Evolutionary conservation across 2,888 invertebrate species (phyloP).

Genomic region (Pachydiplax longipennis): DNA sequence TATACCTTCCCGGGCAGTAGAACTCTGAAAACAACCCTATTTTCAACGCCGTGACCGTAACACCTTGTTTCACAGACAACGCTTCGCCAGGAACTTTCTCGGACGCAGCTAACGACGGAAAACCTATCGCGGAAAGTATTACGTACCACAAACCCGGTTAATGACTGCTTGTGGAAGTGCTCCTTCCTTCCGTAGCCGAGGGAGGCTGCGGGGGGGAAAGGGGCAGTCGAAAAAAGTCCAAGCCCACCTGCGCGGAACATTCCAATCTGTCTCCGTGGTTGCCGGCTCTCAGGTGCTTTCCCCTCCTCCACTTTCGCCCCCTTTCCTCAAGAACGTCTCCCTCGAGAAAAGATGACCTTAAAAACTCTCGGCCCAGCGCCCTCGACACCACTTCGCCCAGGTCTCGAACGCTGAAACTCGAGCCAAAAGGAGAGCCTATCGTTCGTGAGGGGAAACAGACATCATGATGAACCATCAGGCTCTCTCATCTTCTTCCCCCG

Average conservation of each 20-base stretch:
- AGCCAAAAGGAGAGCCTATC: neutral
- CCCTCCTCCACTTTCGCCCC: neutral
- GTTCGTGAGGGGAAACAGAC: neutral
- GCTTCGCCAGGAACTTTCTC: neutral
- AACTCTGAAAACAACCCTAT: too few relatives aligned
- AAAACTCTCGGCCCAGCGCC: neutral
- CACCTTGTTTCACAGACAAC: too few relatives aligned
- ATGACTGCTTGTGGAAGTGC: neutral
- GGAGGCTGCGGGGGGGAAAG: neutral
- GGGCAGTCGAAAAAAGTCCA: neutral
- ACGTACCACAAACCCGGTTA: neutral
- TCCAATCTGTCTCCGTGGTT: constrained; percentile 32
- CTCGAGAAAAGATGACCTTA: neutral
- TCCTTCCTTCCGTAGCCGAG: neutral
- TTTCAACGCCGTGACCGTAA: too few relatives aligned
- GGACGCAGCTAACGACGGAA: neutral
- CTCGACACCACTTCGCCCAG: neutral
- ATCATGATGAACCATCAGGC: too few relatives aligned
- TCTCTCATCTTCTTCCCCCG: neutral
- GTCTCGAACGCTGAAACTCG: neutral
- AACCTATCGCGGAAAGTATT: neutral
- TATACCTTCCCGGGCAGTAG: too few relatives aligned
- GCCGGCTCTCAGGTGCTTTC: constrained; percentile 22
- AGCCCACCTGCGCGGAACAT: constrained; percentile 32
- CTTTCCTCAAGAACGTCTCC: neutral